Percentiles rank a stretch among this genome's conserved stretches.
These are phyloP conservation scores for Candidula unifasciata DNA, from an alignment of 2,888 invertebrate genomes.

Conservation along the genomic window DNA sequence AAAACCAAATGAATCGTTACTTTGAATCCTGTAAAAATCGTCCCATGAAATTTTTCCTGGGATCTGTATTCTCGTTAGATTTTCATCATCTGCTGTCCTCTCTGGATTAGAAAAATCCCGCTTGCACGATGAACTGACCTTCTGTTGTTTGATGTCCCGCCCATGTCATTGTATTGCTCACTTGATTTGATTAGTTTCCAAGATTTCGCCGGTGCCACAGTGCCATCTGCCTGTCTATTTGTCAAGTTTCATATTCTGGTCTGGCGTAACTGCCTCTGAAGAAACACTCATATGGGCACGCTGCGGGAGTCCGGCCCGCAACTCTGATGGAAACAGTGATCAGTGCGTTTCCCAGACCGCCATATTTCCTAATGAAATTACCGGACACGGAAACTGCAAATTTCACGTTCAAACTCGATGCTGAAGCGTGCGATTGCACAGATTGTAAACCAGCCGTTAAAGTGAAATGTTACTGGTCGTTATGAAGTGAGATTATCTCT, in stretches of 20 bases:
- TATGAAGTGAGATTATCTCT: slow-evolving; percentile 20
- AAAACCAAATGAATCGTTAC: no score
- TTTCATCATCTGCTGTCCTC: no score
- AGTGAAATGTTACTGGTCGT: slow-evolving; percentile 44
- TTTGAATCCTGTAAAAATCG: no score
- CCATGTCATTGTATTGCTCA: slow-evolving; percentile 22
- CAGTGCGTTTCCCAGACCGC: slow-evolving; percentile 30
- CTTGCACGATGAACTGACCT: neutral
- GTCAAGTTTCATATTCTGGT: neutral
- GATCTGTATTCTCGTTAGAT: no score
- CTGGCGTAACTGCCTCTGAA: neutral
- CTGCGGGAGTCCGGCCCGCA: slow-evolving; percentile 31
- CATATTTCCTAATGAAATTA: slow-evolving; percentile 51
- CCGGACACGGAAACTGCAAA: slow-evolving; percentile 38
- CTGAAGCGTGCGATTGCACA: slow-evolving; percentile 26
- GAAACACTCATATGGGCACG: slow-evolving; percentile 23
- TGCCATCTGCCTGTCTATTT: slow-evolving; percentile 42
- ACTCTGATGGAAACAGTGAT: neutral
- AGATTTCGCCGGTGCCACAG: slow-evolving; percentile 23
- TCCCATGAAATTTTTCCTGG: no score
- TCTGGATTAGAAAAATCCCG: no score
- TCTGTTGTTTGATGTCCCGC: neutral
- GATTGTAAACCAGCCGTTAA: slow-evolving; percentile 42
- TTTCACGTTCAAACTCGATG: slow-evolving; percentile 33
- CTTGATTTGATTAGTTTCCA: slow-evolving; percentile 21